Evolutionary conservation across 2,888 invertebrate species (phyloP).

Genomic region (Julus scandinavius): DNA sequence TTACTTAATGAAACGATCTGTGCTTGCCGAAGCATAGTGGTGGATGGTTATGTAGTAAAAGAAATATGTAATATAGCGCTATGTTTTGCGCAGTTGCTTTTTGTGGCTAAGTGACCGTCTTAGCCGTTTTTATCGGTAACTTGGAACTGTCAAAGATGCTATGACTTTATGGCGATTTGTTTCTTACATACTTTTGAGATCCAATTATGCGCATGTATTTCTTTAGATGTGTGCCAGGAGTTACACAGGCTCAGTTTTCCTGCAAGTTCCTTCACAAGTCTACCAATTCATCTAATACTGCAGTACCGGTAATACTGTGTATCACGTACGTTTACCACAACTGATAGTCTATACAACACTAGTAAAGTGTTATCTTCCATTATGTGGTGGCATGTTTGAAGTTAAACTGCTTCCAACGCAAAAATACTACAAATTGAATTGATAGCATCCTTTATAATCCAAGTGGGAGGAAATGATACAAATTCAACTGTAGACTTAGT

Average conservation of each 20-base stretch:
- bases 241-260: too few species aligned
- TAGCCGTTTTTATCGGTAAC: too few species aligned
- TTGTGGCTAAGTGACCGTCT: too few species aligned
- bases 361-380: neutral
- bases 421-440: neutral
- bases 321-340: neutral
- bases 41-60: too few species aligned
- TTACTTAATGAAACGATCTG: neutral
- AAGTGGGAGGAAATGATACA: neutral
- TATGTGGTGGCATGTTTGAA: neutral
- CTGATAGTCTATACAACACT: neutral
- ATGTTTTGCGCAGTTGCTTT: too few species aligned
- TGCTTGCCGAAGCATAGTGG: neutral
- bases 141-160: too few species aligned
- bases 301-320: too few species aligned
- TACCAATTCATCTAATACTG: neutral
- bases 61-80: too few species aligned
- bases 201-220: neutral
- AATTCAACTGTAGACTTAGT: neutral
- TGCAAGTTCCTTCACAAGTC: too few species aligned
- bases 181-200: neutral
- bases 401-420: neutral
- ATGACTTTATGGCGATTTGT: too few species aligned
- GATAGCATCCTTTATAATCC: neutral
- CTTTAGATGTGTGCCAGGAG: neutral